phyloP scores from a whole-genome alignment of 2,888 invertebrate species.

The Acleris emargana region DNA sequence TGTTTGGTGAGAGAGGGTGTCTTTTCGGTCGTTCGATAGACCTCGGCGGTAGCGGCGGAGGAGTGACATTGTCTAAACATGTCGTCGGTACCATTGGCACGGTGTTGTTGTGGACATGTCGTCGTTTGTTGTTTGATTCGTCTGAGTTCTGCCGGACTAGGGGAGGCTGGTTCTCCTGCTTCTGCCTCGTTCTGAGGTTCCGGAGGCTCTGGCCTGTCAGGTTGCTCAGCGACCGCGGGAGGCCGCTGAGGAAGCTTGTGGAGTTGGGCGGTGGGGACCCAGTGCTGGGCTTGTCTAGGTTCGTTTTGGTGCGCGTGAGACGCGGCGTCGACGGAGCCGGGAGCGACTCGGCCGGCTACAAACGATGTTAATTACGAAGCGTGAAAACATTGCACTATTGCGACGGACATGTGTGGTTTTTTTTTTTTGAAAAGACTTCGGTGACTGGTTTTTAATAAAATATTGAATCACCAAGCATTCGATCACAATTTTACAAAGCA shows the following conservation, averaged over 20 bases:
- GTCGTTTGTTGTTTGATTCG: slow-evolving; percentile 53
- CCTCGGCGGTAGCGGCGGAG: slow-evolving; percentile 69
- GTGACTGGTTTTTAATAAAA: too few relatives aligned
- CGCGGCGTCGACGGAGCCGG: slow-evolving; percentile 45
- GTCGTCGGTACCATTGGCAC: slow-evolving; percentile 74
- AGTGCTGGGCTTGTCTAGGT: slow-evolving; percentile 45
- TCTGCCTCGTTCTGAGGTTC: slow-evolving; percentile 62
- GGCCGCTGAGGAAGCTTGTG: slow-evolving; percentile 71
- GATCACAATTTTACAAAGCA: too few relatives aligned
- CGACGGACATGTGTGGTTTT: slow-evolving; percentile 19
- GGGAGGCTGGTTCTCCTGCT: slow-evolving; percentile 58
- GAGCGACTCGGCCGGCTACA: slow-evolving; percentile 45
- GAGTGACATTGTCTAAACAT: slow-evolving; percentile 69
- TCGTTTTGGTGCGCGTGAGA: slow-evolving; percentile 44
- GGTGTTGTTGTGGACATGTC: slow-evolving; percentile 63
- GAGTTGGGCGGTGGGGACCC: slow-evolving; percentile 44
- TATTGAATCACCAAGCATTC: too few relatives aligned
- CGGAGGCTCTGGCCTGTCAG: slow-evolving; percentile 75
- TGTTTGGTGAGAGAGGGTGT: slow-evolving; percentile 52
- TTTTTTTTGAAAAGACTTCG: neutral
- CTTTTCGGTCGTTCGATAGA: slow-evolving; percentile 62
- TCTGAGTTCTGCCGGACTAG: slow-evolving; percentile 65
- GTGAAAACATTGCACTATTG: slow-evolving; percentile 38
- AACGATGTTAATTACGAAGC: slow-evolving; percentile 34
- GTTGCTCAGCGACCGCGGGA: slow-evolving; percentile 76